Percentiles rank a stretch among this genome's conserved stretches.
Conservation (phyloP, 2,888 invertebrate genomes). For the Cephus nigrinus region DNA sequence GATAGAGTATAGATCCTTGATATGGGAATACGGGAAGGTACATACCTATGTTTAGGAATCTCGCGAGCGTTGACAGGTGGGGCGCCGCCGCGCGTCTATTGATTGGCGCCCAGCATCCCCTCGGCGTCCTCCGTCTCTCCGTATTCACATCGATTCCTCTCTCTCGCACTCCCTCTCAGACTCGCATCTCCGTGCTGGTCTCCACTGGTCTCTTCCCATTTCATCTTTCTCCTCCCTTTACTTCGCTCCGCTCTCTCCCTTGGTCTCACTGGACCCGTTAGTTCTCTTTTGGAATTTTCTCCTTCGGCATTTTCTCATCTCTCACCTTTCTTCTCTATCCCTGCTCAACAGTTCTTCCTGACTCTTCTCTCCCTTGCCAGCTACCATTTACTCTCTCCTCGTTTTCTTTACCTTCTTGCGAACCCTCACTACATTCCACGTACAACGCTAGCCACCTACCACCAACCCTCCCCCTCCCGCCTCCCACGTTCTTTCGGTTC, state of each 20-base stretch:
- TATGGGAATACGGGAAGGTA: constrained; percentile 2
- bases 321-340: constrained; percentile 11
- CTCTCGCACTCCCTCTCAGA: constrained; percentile 19
- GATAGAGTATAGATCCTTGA: background rate
- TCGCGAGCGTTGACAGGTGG: constrained; percentile 51
- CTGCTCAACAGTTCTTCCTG: constrained; percentile 15
- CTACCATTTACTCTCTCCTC: background rate
- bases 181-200: constrained; percentile 5
- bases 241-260: constrained; percentile 8
- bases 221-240: constrained; percentile 16
- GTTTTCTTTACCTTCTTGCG: constrained; percentile 22
- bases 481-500: background rate
- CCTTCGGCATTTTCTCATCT: constrained; percentile 4
- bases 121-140: constrained; percentile 15
- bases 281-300: background rate
- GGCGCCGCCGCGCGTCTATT: constrained; percentile 56
- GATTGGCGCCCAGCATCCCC: constrained; percentile 49
- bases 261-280: background rate
- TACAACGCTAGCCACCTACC: background rate
- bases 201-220: constrained; percentile 18
- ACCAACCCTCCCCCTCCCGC: background rate
- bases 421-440: constrained; percentile 8
- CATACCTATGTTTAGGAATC: constrained; percentile 36
- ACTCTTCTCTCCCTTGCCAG: constrained; percentile 1
- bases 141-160: constrained; percentile 13